Evolutionary conservation across 2,888 invertebrate species (phyloP), one percentile per base, ranked within the genome.

Genomic region (Exephanes ischioxanthus): DNA sequence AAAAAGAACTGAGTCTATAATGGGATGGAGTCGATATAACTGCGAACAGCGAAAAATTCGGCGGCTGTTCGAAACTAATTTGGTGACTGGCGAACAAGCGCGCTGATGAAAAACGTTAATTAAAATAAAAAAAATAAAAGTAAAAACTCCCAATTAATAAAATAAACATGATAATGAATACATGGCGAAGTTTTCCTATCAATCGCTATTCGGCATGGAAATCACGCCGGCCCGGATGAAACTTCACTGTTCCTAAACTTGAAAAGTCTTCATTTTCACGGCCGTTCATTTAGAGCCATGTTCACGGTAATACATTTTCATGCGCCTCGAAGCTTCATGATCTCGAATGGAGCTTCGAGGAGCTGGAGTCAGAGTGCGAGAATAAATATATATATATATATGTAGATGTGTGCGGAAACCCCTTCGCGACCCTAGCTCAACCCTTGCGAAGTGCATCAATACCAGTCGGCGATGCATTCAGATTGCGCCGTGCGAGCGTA

Each of bases 401-500:
- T 63, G 37, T 51, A 6, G 19, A 37, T 37, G n/a, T 30, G 2
- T 6, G 6, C 5, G 4, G 9, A 58, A 61, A 66, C 45, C 33
- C 66, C 33, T 66, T 45, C 45, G 19, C 63, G 58, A 63, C 63
- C 30, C 58, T n/a, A 26, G 45, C 61, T 26, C 55, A 63, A 37
- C 63, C 70, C 67, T 80, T 61, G 67, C 67, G 63, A 82, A 26
- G 33, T 71, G 58, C 61, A 26, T 53, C 67, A 67, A 84, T 80
- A 66, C 55, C 68, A 66, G 76, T 70, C 76, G 79, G 73, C 83
- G 80, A 88, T 87, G 85, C 86, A 88, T 87, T 84, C 78, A 83
- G 73, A 88, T 85, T 81, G 80, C 83, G 72, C 67, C 80, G 68
- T 19, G 55, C 30, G 70, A 71, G 75, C 58, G 86, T 48, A 58